Evolutionary conservation across 2,113 vertebrate genomes (phyloP).

Genomic region (Baryphthengus martii): DNA sequence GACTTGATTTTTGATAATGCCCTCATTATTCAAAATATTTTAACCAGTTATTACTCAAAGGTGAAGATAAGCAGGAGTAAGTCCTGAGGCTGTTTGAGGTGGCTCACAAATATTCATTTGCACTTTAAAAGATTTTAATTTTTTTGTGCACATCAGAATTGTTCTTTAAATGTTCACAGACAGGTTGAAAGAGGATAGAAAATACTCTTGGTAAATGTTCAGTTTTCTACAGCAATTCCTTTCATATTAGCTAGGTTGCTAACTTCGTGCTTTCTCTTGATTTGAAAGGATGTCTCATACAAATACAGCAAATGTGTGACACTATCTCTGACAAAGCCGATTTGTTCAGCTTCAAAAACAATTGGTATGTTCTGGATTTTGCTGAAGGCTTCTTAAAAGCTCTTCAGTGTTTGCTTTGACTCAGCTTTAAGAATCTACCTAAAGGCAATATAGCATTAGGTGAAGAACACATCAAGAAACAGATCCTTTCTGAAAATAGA

Average conservation of each 20-base stretch:
- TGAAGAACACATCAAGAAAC: not conserved
- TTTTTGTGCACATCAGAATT: not conserved
- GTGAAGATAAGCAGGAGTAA: not conserved
- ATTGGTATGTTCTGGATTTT: not conserved
- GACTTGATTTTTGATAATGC: conserved; percentile 53
- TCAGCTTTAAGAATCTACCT: not conserved
- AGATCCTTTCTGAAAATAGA: not conserved
- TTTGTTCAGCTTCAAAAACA: not conserved
- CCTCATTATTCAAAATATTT: conserved; percentile 39
- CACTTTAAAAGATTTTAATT: not conserved
- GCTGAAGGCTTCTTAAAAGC: not conserved
- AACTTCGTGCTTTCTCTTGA: not conserved
- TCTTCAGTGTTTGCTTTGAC: not conserved
- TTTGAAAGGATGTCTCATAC: not conserved
- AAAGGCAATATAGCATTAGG: not conserved
- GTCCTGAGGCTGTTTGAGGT: not conserved
- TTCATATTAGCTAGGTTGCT: not conserved
- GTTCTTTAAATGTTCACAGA: not conserved
- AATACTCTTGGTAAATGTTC: not conserved
- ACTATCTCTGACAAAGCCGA: not conserved
- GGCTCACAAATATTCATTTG: not conserved
- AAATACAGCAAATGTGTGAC: not conserved
- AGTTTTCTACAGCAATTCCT: not conserved
- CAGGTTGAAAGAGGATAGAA: not conserved
- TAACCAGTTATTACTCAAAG: conserved; percentile 12